Evolutionary conservation across 1,140 invertebrate species (phyloP).

Genomic region (Homarus americanus): DNA sequence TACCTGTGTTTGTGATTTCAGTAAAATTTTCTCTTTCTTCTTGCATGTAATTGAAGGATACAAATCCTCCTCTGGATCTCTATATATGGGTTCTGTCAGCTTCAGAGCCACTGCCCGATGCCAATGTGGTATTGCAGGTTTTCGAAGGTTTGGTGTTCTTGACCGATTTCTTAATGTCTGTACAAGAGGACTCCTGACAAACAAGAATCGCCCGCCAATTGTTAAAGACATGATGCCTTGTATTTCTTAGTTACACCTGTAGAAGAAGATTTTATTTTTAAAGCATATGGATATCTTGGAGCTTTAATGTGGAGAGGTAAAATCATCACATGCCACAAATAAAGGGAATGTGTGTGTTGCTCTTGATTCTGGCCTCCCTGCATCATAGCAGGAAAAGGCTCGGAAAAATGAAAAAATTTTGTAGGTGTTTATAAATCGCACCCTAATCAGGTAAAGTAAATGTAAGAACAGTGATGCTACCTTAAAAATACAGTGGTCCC

Average conservation of each 20-base stretch:
- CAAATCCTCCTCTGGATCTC: neutral
- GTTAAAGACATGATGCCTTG: slow-evolving; percentile 15
- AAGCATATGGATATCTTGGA: no score
- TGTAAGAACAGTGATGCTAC: no score
- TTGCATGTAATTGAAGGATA: neutral
- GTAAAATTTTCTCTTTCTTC: neutral
- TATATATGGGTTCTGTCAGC: slow-evolving; percentile 19
- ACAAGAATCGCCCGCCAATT: neutral
- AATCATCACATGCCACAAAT: no score
- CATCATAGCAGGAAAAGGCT: no score
- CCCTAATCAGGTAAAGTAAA: no score
- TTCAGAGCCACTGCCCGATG: slow-evolving; percentile 29
- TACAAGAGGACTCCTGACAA: neutral
- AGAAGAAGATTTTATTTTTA: neutral
- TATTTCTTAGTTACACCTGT: neutral
- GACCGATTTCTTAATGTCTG: neutral
- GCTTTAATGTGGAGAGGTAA: no score
- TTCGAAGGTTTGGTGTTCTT: slow-evolving; percentile 18
- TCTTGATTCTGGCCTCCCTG: no score
- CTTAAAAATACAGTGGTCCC: no score
- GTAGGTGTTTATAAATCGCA: no score
- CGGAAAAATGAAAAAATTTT: no score
- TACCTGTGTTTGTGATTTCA: slow-evolving; percentile 1
- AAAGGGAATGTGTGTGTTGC: no score
- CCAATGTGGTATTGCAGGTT: slow-evolving; percentile 34